A percentile compares a stretch with the other conserved stretches of the same genome.
phyloP scores from a whole-genome alignment of 1,140 invertebrate species.

The Euwallacea similis region DNA sequence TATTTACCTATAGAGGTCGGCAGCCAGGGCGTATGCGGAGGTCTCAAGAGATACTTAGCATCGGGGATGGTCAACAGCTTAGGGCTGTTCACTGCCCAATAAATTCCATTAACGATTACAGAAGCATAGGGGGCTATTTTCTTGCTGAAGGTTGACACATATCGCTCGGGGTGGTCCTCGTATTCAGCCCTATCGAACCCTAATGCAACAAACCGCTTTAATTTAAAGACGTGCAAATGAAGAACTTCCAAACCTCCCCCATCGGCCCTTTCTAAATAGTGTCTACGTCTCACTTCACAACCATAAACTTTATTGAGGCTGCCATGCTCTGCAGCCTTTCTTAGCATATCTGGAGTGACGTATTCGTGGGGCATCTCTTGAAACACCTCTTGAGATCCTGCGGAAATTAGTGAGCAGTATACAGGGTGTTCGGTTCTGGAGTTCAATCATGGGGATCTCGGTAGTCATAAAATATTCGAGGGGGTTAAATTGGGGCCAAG shows the following conservation, averaged over 20 bases:
- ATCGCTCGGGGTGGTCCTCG: constrained; percentile 87
- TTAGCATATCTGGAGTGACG: constrained; percentile 90
- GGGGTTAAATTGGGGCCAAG: no score
- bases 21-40: constrained; percentile 89
- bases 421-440: no score
- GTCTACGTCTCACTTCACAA: constrained; percentile 88
- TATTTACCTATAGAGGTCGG: constrained; percentile 72
- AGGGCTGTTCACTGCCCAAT: constrained; percentile 96
- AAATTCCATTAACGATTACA: constrained; percentile 97
- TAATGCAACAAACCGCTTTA: constrained; percentile 1
- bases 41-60: constrained; percentile 89
- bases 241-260: constrained; percentile 64
- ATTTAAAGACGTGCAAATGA: not conserved
- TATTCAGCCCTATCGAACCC: constrained; percentile 88
- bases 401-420: not conserved
- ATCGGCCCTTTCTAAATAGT: constrained; percentile 91
- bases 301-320: constrained; percentile 87
- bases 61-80: constrained; percentile 96
- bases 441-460: no score
- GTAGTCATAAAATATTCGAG: no score
- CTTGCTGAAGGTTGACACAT: constrained; percentile 95
- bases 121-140: constrained; percentile 98
- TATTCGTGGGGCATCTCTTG: constrained; percentile 97
- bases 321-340: constrained; percentile 95
- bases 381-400: constrained; percentile 93